Percentiles rank a stretch among this genome's conserved stretches.
Conservation (phyloP, 2,797 vertebrate species). For the Pangasius macronema region DNA sequence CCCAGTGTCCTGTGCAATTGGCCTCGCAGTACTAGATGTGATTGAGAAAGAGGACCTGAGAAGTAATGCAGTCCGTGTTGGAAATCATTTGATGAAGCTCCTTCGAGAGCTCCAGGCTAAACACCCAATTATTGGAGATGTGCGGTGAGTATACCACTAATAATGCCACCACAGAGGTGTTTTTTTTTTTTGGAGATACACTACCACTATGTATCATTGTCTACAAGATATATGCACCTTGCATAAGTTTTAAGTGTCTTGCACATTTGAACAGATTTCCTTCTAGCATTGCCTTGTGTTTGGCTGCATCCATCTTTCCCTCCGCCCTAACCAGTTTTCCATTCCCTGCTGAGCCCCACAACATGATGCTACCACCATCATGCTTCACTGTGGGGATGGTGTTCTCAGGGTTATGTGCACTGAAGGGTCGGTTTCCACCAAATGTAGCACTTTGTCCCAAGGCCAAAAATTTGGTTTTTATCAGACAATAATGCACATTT, state of each 20-base stretch:
- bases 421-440: neutral
- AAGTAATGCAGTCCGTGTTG: slow-evolving; percentile 81
- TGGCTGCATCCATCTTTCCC: neutral
- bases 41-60: slow-evolving; percentile 86
- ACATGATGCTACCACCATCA: neutral
- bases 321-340: neutral
- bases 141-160: slow-evolving; percentile 76
- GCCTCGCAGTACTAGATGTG: slow-evolving; percentile 87
- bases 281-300: neutral
- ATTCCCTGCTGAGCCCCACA: neutral
- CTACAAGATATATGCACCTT: neutral
- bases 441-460: neutral
- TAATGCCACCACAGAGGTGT: neutral
- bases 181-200: neutral
- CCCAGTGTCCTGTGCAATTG: slow-evolving; percentile 91
- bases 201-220: neutral
- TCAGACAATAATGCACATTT: neutral
- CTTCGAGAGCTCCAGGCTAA: slow-evolving; percentile 77
- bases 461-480: neutral
- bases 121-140: slow-evolving; percentile 86
- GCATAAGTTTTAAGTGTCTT: neutral
- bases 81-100: slow-evolving; percentile 79
- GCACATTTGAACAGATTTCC: no score
- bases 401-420: neutral
- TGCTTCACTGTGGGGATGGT: neutral